These are phyloP conservation scores for Octomys mimax DNA, from an alignment of 2,797 vertebrate genomes.

Conservation along the genomic window DNA sequence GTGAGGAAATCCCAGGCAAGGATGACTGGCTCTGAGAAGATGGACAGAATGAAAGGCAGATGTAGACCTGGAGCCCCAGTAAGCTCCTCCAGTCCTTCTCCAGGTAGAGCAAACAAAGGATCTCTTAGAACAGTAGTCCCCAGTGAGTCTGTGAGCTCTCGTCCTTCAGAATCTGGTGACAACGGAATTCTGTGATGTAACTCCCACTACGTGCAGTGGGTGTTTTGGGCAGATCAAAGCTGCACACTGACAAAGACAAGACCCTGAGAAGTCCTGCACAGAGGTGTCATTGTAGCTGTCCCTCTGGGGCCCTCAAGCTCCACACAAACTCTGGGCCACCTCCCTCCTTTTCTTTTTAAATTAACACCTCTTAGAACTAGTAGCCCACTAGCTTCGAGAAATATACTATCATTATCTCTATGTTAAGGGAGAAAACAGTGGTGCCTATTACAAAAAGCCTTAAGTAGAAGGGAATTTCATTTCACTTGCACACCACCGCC, in stretches of 20 bases:
- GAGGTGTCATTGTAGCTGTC: too few relatives aligned
- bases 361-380: not conserved
- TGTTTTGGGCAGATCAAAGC: not conserved
- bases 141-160: not conserved
- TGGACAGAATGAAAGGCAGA: not conserved
- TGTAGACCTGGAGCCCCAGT: not conserved
- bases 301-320: not conserved
- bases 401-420: not conserved
- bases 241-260: not conserved
- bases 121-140: not conserved
- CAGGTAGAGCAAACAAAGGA: not conserved
- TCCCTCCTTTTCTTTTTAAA: not conserved
- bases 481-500: not conserved
- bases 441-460: not conserved
- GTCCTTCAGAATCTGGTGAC: constrained; percentile 45
- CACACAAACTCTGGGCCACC: not conserved
- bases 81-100: not conserved
- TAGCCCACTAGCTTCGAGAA: not conserved
- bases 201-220: not conserved
- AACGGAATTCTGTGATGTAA: constrained; percentile 48
- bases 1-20: not conserved
- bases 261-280: not conserved
- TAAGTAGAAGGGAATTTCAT: constrained; percentile 9
- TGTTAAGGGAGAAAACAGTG: not conserved
- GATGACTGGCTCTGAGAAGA: accelerated